Conservation (phyloP, 2,797 vertebrate species). For the Aphelocoma californica region DNA sequence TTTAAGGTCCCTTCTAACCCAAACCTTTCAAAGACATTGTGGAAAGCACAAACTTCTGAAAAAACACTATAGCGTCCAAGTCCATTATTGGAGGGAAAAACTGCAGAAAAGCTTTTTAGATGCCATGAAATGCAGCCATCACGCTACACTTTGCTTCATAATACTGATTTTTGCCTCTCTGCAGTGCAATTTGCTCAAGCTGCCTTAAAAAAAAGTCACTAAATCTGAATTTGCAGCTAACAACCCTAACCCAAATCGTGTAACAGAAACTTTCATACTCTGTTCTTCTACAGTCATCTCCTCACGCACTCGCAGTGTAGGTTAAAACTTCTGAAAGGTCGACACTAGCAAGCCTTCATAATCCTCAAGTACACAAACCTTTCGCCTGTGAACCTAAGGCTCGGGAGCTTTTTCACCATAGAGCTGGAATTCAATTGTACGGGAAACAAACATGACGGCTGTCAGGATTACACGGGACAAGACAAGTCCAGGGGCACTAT, state of each 20-base stretch:
- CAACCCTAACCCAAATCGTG: background rate
- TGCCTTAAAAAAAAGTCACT: background rate
- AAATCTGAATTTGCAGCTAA: background rate
- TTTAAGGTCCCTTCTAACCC: background rate
- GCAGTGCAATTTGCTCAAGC: background rate
- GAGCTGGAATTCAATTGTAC: background rate
- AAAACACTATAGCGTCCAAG: background rate
- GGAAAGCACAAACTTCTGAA: background rate
- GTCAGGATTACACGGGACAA: background rate
- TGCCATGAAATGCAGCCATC: background rate
- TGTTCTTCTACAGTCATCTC: background rate
- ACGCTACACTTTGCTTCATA: background rate
- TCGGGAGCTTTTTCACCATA: background rate
- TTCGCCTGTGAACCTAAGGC: background rate
- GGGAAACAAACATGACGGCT: background rate
- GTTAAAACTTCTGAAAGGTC: background rate
- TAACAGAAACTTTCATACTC: background rate
- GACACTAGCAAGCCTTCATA: background rate
- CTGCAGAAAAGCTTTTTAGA: background rate
- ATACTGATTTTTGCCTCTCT: background rate
- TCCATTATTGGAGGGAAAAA: background rate
- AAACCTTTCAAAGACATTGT: background rate
- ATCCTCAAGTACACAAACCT: background rate
- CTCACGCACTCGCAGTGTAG: fast-evolving
- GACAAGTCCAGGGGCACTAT: background rate